Evolutionary conservation across 2,113 vertebrate species (phyloP).

Genomic region (Cyprinodon tularosa): DNA sequence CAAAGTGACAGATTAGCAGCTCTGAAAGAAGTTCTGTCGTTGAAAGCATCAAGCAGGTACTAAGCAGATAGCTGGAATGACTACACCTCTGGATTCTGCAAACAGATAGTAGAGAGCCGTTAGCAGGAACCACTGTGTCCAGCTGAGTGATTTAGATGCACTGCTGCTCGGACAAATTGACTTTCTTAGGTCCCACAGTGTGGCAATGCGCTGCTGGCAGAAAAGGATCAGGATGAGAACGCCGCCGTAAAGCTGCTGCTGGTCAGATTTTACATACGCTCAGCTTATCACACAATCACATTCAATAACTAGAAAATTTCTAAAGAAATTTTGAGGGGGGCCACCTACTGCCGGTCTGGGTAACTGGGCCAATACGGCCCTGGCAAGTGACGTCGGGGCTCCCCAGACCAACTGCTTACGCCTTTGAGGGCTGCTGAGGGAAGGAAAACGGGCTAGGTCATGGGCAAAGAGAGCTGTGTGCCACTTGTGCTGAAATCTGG

Average conservation of each 20-base stretch:
- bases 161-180: slow-evolving; percentile 20
- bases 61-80: slow-evolving; percentile 50
- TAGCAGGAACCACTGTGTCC: slow-evolving; percentile 17
- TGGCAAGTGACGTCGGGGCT: too few species aligned
- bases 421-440: too few species aligned
- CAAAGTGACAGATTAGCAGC: slow-evolving; percentile 59
- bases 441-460: too few species aligned
- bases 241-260: neutral
- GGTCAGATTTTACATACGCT: neutral
- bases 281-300: neutral
- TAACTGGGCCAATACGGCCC: too few species aligned
- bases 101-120: slow-evolving; percentile 30
- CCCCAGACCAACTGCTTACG: too few species aligned
- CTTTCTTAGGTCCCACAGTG: slow-evolving; percentile 11
- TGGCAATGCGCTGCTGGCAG: slow-evolving; percentile 14
- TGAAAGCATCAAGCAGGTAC: slow-evolving; percentile 42
- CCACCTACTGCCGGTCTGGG: too few species aligned
- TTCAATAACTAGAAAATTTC: too few species aligned
- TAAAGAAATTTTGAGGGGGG: too few species aligned
- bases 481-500: too few species aligned
- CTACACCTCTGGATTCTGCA: slow-evolving; percentile 45
- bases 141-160: slow-evolving; percentile 26
- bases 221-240: neutral
- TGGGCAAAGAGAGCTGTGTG: too few species aligned
- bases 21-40: slow-evolving; percentile 50